Percentiles rank a stretch among this genome's conserved stretches.
phyloP scores from a whole-genome alignment of 2,797 vertebrate species.

The Clamator glandarius region DNA sequence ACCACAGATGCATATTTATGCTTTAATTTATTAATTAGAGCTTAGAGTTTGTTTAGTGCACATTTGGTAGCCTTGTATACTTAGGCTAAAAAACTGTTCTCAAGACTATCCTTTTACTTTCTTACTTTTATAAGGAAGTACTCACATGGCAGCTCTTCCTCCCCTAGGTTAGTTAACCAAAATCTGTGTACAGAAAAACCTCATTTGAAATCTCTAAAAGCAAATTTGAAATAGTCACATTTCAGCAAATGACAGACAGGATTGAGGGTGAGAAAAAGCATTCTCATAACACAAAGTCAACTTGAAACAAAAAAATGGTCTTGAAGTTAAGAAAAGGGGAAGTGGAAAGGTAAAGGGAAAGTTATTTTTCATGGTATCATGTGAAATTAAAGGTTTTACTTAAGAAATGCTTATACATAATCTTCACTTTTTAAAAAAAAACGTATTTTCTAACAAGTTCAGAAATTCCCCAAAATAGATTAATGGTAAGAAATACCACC shows the following conservation, averaged over 20 bases:
- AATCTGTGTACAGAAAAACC: background rate
- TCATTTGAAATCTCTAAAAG: background rate
- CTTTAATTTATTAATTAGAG: background rate
- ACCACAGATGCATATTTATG: fast-evolving
- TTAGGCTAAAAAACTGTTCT: background rate
- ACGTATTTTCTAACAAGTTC: background rate
- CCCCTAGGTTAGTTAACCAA: background rate
- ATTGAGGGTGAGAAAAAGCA: background rate
- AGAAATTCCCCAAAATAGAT: background rate
- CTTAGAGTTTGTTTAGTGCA: background rate
- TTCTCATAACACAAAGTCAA: background rate
- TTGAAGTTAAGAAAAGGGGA: conserved; percentile 9
- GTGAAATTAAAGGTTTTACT: background rate
- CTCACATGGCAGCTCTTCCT: background rate
- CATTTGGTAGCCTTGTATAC: background rate
- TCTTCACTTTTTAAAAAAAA: background rate
- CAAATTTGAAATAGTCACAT: background rate
- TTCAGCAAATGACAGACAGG: conserved; percentile 1
- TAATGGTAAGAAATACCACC: background rate
- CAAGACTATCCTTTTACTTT: background rate
- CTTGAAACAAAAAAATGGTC: background rate
- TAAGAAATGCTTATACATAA: background rate
- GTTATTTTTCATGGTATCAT: background rate
- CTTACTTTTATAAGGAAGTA: background rate
- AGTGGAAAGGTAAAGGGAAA: background rate